Evolutionary conservation across 2,113 vertebrate genomes (phyloP), one percentile per base, ranked within the genome.

Genomic region (Eonycteris spelaea): DNA sequence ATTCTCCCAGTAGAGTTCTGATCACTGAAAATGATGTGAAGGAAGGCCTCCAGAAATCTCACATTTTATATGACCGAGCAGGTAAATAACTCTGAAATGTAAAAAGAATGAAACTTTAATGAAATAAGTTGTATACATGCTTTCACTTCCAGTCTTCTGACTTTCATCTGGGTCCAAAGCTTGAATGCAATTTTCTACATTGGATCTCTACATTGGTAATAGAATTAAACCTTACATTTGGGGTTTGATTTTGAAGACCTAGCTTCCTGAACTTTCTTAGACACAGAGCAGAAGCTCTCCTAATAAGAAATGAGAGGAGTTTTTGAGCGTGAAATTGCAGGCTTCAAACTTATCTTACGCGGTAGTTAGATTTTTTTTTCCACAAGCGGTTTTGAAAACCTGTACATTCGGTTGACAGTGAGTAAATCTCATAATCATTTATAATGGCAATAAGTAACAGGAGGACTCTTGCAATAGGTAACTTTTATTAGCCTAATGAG

Each of bases 11-110:
- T 88, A 96, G 95, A 51, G 97, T 99, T 89, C 28, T 99, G 86
- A 97, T 99, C 74, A 99, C 98, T 24, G 99, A 99, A 98, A 98
- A 99, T 7, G 99, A 99, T 0, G 78, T 99, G 55, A 99, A 99
- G 97, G 99, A 99, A 96, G 99, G 99, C 18, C 99, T 99, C 0
- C 99, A 99, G 97, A 99, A 99, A 75, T 99, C 99, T 24, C 99
- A 99, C 93, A 99, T 99, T 95, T 98, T 99, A 13, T 99, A 99
- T 73, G 99, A 99, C 95, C 99, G 99, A 98, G 99, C 99, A 88
- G 99, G 99, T 99, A 96, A 98, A 99, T 90, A 53, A 19, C 51
- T 45, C 40, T 43, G 38, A 24, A 48, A 28, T 48, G 35, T 33
- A 22, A 43, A 63, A 45, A 87, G 67, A 19, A 51, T 38, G 12